Base-by-base conservation (phyloP, 2,888 invertebrate genomes). In the Thereva unica region DNA sequence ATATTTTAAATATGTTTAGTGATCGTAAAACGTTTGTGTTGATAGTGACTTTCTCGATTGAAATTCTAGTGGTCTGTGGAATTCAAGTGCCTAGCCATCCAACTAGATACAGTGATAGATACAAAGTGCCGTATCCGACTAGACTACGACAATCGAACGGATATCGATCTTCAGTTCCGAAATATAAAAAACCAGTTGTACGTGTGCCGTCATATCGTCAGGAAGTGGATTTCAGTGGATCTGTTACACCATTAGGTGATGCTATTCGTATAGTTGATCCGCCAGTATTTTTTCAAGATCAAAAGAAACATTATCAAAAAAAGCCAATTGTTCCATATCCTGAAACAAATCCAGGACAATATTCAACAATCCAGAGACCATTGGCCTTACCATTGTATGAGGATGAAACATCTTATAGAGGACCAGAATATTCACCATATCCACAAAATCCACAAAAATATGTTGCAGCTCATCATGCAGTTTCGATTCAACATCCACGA, bases 241-340 rank as follows among this genome's bases (percentile, higher is more conserved):
- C 57, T 6, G 40, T 34, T 35, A 8, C 53, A 1, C 37, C 57
- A 23, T 23, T 55, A 0, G 54, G 54, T 23, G 77, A 79, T 68
- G 78, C 78, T 0, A 79, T 79, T 54, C 74, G 75, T 63, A 77
- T 79, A 41, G 75, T 79, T 10, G 78, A 78, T 50, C 78, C 78
- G 0, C 78, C 79, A 0, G 72, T 69, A 59, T 75, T 77, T 56
- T 77, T 77, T 47, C 74, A 76, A 64, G 73, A 76, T 47, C 68
- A 77, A 3, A 76, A 77, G 57, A 69, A 70, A 0, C 53, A 9
- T 23, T 50, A 52, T 40, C 64, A 10, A 10, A 52, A 6, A 23
- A 56, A 35, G 3, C 23, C 37, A 1, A 23, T n/a, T 49, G 6
- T 9, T 8, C 8, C 4, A 54, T 4, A 38, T 5, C 4, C 38